Evolutionary conservation across 1,140 invertebrate genomes (phyloP).

Genomic region (Drosophila aff.): DNA sequence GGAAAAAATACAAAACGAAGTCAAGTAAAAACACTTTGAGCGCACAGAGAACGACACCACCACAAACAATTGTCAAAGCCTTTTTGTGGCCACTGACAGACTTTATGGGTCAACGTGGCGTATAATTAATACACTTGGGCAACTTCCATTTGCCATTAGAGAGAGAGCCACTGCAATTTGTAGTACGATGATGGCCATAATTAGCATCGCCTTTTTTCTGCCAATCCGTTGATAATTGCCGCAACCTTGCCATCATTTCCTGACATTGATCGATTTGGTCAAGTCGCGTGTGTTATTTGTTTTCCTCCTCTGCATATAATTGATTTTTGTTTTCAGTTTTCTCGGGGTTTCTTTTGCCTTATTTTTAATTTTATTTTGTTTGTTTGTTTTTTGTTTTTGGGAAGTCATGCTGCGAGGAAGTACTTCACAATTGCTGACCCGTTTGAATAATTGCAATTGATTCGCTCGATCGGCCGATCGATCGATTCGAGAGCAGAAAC

Average conservation of each 20-base stretch:
- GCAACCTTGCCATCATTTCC: conserved; percentile 82
- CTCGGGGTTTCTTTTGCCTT: background rate
- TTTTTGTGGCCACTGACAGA: conserved; percentile 22
- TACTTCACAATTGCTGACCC: conserved; percentile 54
- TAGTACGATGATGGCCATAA: conserved; percentile 46
- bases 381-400: conserved; percentile 27
- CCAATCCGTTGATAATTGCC: conserved; percentile 65
- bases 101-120: conserved; percentile 81
- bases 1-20: conserved; percentile 24
- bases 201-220: conserved; percentile 41
- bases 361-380: background rate
- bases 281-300: conserved; percentile 38
- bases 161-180: conserved; percentile 45
- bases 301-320: conserved; percentile 60
- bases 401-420: conserved; percentile 71
- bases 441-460: conserved; percentile 49
- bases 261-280: conserved; percentile 82
- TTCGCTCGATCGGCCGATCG: conserved; percentile 28
- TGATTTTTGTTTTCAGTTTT: conserved; percentile 54
- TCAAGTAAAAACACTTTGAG: conserved; percentile 24
- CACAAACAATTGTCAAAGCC: conserved; percentile 64
- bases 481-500: conserved; percentile 43
- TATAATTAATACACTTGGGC: conserved; percentile 81
- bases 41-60: conserved; percentile 30
- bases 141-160: conserved; percentile 80